phyloP scores from a whole-genome alignment of 2,113 vertebrate species.

The Phaetusa simplex region DNA sequence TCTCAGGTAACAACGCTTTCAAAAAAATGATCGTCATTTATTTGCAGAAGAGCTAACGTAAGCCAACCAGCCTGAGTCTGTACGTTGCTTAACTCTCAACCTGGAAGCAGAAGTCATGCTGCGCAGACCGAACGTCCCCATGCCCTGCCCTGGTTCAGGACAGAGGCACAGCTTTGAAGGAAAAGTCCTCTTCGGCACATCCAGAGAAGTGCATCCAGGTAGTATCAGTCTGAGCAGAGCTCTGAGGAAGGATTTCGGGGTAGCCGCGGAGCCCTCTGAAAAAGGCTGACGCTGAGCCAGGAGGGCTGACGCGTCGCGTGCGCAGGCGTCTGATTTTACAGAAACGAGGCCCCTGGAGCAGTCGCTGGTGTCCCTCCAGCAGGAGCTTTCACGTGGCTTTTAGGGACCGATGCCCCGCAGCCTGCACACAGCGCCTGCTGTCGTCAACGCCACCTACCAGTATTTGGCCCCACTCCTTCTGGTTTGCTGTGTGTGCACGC shows the following conservation, averaged over 20 bases:
- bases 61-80: neutral
- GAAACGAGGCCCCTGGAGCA: neutral
- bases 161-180: neutral
- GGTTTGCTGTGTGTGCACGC: neutral
- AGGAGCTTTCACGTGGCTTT: neutral
- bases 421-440: neutral
- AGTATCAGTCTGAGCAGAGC: neutral
- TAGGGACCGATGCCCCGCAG: neutral
- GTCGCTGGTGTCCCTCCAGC: neutral
- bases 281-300: neutral
- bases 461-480: neutral
- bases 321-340: neutral
- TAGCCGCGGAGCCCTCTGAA: neutral
- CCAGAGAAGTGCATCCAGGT: neutral
- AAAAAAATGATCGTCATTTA: neutral
- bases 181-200: neutral
- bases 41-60: neutral
- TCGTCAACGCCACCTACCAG: neutral
- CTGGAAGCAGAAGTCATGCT: neutral
- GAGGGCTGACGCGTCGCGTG: neutral
- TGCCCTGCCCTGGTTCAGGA: neutral
- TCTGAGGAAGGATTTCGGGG: neutral
- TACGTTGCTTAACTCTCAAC: neutral
- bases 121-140: neutral
- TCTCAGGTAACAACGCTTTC: neutral